A percentile compares a stretch with the other conserved stretches of the same genome.
Conservation (phyloP, 2,113 vertebrate species). For the Ammospiza nelsoni region DNA sequence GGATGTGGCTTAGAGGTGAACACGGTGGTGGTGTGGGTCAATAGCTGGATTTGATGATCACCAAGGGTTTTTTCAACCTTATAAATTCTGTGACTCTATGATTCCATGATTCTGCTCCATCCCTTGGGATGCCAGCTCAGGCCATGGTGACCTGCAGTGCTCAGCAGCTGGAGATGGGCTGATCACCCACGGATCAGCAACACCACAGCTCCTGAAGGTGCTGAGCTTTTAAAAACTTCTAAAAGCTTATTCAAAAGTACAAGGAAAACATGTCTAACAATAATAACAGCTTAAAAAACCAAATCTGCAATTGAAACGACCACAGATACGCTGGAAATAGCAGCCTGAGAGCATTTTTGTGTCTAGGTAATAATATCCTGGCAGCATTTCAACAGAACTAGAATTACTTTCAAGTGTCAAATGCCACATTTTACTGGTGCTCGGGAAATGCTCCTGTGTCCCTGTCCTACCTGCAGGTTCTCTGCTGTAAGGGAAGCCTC, state of each 20-base stretch:
- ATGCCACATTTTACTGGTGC: neutral
- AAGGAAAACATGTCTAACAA: neutral
- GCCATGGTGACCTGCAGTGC: rapidly evolving
- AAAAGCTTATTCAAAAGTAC: neutral
- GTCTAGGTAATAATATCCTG: neutral
- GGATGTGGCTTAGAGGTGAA: neutral
- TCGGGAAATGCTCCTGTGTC: neutral
- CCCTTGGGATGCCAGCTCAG: neutral
- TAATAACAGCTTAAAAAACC: neutral
- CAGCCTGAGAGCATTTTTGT: neutral
- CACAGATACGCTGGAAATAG: rapidly evolving
- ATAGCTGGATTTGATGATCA: neutral
- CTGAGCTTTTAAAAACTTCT: rapidly evolving
- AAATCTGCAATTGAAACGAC: neutral
- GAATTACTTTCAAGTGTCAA: neutral
- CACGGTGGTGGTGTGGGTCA: neutral
- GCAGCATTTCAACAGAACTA: neutral
- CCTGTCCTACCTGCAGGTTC: neutral
- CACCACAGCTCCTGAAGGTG: neutral
- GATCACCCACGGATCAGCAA: rapidly evolving
- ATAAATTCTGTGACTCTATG: neutral
- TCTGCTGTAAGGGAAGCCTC: neutral
- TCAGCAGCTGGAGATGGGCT: neutral
- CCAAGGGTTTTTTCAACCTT: neutral
- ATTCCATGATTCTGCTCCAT: neutral